phyloP scores from a whole-genome alignment of 2,113 vertebrate species.

The Etia nguti region DNA sequence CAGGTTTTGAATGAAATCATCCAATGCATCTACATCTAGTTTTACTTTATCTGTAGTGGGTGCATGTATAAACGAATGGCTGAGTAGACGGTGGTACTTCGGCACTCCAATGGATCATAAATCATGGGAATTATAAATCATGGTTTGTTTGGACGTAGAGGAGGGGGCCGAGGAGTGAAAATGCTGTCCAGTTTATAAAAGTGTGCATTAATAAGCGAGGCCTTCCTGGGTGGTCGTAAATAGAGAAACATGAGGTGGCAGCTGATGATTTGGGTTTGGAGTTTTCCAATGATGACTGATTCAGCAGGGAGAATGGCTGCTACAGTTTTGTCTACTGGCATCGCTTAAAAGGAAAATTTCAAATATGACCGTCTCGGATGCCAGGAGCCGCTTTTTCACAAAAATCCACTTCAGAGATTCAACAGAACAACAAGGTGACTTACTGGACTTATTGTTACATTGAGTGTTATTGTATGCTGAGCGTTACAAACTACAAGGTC shows the following conservation, averaged over 20 bases:
- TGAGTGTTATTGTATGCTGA: not conserved
- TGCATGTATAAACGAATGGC: slow-evolving; percentile 54
- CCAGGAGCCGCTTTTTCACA: not conserved
- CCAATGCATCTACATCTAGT: slow-evolving; percentile 69
- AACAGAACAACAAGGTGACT: not conserved
- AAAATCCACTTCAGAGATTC: not conserved
- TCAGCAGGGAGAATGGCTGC: not conserved
- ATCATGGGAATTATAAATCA: slow-evolving; percentile 77
- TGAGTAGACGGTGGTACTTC: slow-evolving; percentile 55
- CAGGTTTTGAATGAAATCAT: slow-evolving; percentile 71
- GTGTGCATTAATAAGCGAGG: slow-evolving; percentile 71
- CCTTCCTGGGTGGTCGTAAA: slow-evolving; percentile 70
- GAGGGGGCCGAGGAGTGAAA: slow-evolving; percentile 54
- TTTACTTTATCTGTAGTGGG: slow-evolving; percentile 66
- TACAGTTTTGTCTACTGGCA: slow-evolving; percentile 1
- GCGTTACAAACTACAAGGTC: not conserved
- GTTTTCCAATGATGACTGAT: slow-evolving; percentile 25
- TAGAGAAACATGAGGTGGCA: slow-evolving; percentile 64
- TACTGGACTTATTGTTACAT: not conserved
- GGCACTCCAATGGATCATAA: slow-evolving; percentile 64
- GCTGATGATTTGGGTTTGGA: slow-evolving; percentile 62
- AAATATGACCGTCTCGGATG: not conserved
- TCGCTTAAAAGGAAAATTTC: not conserved
- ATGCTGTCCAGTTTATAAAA: slow-evolving; percentile 76
- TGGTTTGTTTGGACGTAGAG: slow-evolving; percentile 70